These are phyloP conservation scores for Linnaemya tessellans DNA, from an alignment of 2,888 invertebrate species.

Conservation along the genomic window DNA sequence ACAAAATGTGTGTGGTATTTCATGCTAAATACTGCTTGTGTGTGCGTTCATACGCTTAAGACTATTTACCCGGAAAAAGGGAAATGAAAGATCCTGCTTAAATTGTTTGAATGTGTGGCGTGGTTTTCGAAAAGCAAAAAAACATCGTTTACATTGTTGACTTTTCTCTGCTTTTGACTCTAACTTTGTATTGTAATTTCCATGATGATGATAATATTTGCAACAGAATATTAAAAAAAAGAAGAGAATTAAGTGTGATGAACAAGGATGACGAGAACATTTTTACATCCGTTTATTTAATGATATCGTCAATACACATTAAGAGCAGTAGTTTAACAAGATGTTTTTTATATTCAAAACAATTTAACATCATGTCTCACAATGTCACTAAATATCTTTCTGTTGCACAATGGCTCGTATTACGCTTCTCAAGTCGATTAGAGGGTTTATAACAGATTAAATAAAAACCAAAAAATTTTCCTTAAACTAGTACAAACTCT, in stretches of 20 bases:
- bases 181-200: conserved; percentile 54
- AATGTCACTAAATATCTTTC: background rate
- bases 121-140: background rate
- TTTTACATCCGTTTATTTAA: conserved; percentile 57
- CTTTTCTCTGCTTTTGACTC: background rate
- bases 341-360: no score
- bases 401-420: no score
- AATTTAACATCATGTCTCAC: background rate
- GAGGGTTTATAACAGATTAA: no score
- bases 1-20: conserved; percentile 50
- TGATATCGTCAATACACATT: conserved; percentile 11
- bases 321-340: no score
- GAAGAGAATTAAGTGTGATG: conserved; percentile 12
- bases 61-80: conserved; percentile 11
- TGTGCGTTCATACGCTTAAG: no score
- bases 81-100: conserved; percentile 39
- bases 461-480: no score
- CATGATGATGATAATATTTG: conserved; percentile 42
- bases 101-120: conserved; percentile 35
- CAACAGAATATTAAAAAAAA: background rate
- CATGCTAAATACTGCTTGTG: conserved; percentile 7
- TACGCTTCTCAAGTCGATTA: no score
- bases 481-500: no score
- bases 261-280: conserved; percentile 18
- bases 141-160: conserved; percentile 21